Evolutionary conservation across 2,113 vertebrate genomes (phyloP), one percentile per base, ranked within the genome.

Genomic region (Ctenodactylus gundi): DNA sequence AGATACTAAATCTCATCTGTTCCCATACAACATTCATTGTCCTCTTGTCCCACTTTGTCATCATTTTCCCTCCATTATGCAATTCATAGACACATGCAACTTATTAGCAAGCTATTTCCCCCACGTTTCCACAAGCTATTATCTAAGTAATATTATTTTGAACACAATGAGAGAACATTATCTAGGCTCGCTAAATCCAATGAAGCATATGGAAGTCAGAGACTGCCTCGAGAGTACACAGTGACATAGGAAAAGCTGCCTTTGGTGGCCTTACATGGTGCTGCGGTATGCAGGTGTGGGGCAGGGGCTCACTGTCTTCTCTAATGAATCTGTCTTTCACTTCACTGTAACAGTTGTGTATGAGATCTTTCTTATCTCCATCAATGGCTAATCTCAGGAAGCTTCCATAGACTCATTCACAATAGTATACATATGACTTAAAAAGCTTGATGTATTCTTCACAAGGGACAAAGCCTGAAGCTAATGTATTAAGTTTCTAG

Each of bases 41-140:
- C 53, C 60, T 73, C 75, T 36, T 17, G 36, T 46, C 15, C 36
- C 55, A 67, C 13, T 87, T 36, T 89, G 64, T 81, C 86, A 82
- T 75, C 21, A n/a, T 67, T 83, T 96, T 80, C 88, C 64, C 46
- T 91, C 78, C 36, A 34, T 15, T 34, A 72, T 65, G 36, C 36
- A 93, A 62, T 60, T 80, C 94, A 77, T 18, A 72, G 87, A 85
- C 9, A 75, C 67, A 58, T 20, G 41, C 57, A 85, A 84, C 72
- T 90, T 93, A 87, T 81, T 93, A 94, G 80, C 46, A 85, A 84
- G 73, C 62, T 39, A 78, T 49, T 77, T 84, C 13, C 65, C 58
- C 53, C 65, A 89, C 49, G 73, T 96, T 75, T 62, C 70, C n/a
- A 73, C 36, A 91, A 91, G 86, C 64, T 85, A 39, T 94, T 95